Evolutionary conservation across 2,113 vertebrate genomes (phyloP), one percentile per base, ranked within the genome.

Genomic region (Dasyprocta punctata): DNA sequence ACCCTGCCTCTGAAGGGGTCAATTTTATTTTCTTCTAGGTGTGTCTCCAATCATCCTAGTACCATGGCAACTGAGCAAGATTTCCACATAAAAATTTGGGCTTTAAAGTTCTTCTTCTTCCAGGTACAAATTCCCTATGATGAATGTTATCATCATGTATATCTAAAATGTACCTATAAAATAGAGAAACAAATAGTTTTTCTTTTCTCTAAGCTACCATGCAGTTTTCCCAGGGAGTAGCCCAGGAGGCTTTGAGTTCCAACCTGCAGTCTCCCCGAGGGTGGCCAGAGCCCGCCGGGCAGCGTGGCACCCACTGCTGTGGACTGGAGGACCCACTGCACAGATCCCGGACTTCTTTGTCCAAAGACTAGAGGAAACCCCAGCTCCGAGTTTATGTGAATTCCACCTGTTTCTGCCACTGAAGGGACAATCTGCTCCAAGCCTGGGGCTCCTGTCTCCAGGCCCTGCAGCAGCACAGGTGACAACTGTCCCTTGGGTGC

Each of bases 231-330:
- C 13, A 1, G 44, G 81, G n/a, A 38, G 0, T 7, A 47, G 44
- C 47, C 41, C 56, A 44, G n/a, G 33, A 54, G 28, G 65, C 52
- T 47, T 28, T 54, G n/a, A 52, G 71, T 6, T 28, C 16, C 58
- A 7, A 3, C 58, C 5, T 20, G 1, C 0, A 17, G n/a, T 17
- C 47, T 10, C 4, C 58, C 38, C 5, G 13, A 30, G 17, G 75
- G 7, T 36, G 7, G 77, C 22, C 2, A 1, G 26, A 17, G 33
- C 5, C 19, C 7, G 9, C 36, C 6, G 10, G 13, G 56, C 1
- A n/a, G 28, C 5, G 19, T 0, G 24, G 2, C 1, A 3, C 2
- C 28, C 0, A 1, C 69, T 47, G 2, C 0, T 61, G 49, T 33
- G 17, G 17, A 26, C 44, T 22, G 24, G 61, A 73, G 49, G 24